Conservation (phyloP, 2,888 invertebrate species). For the Lysandra bellargus region DNA sequence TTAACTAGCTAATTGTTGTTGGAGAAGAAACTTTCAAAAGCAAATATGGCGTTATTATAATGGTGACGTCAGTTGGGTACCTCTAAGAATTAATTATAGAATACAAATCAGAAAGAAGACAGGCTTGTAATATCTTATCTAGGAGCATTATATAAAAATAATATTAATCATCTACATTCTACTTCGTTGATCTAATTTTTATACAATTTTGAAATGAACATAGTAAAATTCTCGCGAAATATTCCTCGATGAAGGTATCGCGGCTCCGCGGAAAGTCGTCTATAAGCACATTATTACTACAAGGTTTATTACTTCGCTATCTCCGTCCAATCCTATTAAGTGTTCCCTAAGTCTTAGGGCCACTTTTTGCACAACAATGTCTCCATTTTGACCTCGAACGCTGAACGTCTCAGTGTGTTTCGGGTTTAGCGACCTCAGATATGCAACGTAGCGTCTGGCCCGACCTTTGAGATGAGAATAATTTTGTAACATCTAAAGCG, state of each 20-base stretch:
- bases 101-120: neutral
- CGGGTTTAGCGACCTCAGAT: constrained; percentile 63
- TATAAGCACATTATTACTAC: constrained; percentile 77
- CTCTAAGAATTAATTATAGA: neutral
- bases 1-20: constrained; percentile 18
- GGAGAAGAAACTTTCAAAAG: neutral
- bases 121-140: too few species aligned
- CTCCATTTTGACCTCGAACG: constrained; percentile 71
- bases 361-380: constrained; percentile 73
- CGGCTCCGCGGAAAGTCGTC: constrained; percentile 61
- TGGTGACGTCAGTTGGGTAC: neutral
- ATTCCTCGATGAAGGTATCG: constrained; percentile 64
- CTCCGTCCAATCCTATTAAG: constrained; percentile 78
- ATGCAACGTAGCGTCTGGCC: constrained; percentile 72
- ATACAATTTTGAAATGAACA: neutral
- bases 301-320: constrained; percentile 77
- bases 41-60: neutral
- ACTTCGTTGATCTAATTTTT: too few species aligned
- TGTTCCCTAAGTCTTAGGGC: constrained; percentile 69
- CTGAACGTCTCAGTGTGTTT: constrained; percentile 62
- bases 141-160: neutral
- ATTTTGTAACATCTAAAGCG: constrained; percentile 67
- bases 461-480: constrained; percentile 61
- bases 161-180: neutral
- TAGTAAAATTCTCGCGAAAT: constrained; percentile 63